Evolutionary conservation across 2,113 vertebrate species (phyloP).

Genomic region (Ciconia stormi): DNA sequence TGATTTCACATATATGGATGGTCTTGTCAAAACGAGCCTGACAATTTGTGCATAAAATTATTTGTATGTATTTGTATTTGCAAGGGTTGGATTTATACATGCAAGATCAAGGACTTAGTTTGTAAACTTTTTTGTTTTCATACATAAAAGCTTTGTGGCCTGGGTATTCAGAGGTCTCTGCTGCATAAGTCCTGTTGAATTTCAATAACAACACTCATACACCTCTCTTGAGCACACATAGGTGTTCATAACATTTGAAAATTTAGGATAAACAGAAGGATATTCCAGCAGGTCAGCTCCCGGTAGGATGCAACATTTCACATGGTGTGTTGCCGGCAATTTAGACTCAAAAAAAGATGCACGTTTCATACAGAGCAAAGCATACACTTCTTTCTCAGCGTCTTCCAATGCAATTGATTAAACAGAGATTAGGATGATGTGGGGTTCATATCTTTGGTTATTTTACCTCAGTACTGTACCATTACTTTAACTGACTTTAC

Average conservation of each 20-base stretch:
- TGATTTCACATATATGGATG: neutral
- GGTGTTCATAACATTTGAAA: neutral
- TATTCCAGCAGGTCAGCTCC: neutral
- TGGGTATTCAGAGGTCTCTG: neutral
- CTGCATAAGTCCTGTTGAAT: neutral
- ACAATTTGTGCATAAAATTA: neutral
- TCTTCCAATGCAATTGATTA: neutral
- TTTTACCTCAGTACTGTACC: conserved; percentile 6
- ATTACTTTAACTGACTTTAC: conserved; percentile 43
- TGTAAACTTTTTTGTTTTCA: neutral
- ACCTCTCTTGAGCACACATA: neutral
- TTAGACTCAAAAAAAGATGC: neutral
- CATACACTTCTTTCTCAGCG: neutral
- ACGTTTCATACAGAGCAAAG: neutral
- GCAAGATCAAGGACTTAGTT: conserved; percentile 13
- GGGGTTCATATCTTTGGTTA: neutral
- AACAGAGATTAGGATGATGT: conserved; percentile 5
- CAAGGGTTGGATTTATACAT: neutral
- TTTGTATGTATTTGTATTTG: neutral
- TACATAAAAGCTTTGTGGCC: neutral
- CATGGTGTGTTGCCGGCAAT: neutral
- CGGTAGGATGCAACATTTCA: neutral
- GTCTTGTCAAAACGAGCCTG: neutral
- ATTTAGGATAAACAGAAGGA: neutral
- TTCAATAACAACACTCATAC: neutral